Evolutionary conservation across 2,113 vertebrate genomes (phyloP).

Genomic region (Beaufortia kweichowensis): DNA sequence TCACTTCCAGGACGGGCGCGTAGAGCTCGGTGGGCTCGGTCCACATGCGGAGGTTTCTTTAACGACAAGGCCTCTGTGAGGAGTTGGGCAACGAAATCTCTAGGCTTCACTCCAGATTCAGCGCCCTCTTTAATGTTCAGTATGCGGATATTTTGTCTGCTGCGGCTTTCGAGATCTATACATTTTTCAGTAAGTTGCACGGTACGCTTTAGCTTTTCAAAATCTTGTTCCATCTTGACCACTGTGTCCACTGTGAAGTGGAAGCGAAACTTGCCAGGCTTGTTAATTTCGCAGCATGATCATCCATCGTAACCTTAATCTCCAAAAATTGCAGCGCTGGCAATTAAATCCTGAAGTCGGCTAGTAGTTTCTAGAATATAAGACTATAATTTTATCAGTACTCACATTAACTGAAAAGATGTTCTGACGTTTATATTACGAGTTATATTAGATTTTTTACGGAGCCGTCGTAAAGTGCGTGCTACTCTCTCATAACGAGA

Average conservation of each 20-base stretch:
- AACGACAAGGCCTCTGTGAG: conserved; percentile 3
- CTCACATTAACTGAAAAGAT: neutral
- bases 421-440: neutral
- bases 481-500: conserved; percentile 1
- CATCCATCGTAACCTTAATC: neutral
- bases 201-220: neutral
- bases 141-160: conserved; percentile 32
- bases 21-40: conserved; percentile 9
- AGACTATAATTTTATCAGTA: neutral
- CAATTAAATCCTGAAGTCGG: conserved; percentile 1
- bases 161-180: conserved; percentile 8
- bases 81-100: conserved; percentile 12
- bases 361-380: neutral
- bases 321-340: neutral
- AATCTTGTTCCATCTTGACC: conserved; percentile 19
- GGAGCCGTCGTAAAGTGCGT: neutral
- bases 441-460: neutral
- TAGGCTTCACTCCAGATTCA: conserved; percentile 6
- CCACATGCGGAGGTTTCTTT: neutral
- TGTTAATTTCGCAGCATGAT: conserved; percentile 7
- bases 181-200: conserved; percentile 40
- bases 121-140: conserved; percentile 17
- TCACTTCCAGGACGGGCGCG: neutral
- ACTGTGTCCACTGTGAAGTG: neutral
- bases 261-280: neutral